Base-by-base conservation (phyloP, 2,113 vertebrate species). In the Oreochromis aureus region DNA sequence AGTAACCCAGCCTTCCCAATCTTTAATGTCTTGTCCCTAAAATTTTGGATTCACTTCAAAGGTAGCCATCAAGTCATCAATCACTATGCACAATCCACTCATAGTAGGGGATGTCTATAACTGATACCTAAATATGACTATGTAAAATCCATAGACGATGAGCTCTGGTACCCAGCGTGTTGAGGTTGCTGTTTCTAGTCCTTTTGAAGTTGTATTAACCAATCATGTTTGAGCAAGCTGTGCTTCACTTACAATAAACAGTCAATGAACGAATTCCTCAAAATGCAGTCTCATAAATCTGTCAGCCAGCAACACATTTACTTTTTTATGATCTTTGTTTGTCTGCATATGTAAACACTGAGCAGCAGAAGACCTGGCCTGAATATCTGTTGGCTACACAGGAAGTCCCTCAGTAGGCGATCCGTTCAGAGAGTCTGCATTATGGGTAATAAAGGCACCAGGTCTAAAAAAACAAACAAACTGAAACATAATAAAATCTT, bases 401-500 rank as follows among this genome's bases (percentile, higher is more conserved):
- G n/a, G 53, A 48, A 4, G 44, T 24, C 66, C 66, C 41, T 44
- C n/a, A 46, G 10, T 46, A 44, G 39, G 63, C 5, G 7, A 71
- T 13, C 1, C n/a, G 13, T 69, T 69, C 2, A 24, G 34, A 39
- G 0, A 44, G 7, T 16, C 5, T 82, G 4, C 41, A 53, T 82
- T 53, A 22, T 63, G 81, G 81, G 44, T 82, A 63, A 82, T 8
- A 34, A 12, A 51, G 34, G 34, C 36, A 80, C 11, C 19, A 36
- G 16, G 15, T 24, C 10, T 9, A 12, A 13, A 9, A 27, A 54
- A 66, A n/a, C 2, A 27, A 27, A 3, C 36, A n/a, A 66, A 66
- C 0, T 0, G 18, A 66, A 66, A 36, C 32, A 5, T 12, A 2
- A 63, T 63, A n/a, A 51, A 76, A 51, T 3, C 16, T 78, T 51